phyloP scores from a whole-genome alignment of 2,797 vertebrate species.

The Malacoctenus gilli region DNA sequence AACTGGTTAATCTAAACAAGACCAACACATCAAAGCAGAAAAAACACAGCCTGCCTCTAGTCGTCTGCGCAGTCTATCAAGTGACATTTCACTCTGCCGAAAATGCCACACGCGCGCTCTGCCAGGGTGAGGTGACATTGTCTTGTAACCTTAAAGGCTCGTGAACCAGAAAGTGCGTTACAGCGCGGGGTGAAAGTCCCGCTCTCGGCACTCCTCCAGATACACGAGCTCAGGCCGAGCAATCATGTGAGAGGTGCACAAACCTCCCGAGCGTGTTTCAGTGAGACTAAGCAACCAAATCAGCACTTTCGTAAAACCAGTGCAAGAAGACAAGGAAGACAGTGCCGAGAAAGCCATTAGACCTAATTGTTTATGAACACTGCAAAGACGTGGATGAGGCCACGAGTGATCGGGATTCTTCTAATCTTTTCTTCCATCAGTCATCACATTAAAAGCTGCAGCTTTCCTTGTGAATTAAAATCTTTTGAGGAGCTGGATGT shows the following conservation, averaged over 20 bases:
- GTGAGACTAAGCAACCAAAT: conserved; percentile 29
- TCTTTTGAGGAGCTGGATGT: background rate
- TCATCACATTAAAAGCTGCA: conserved; percentile 2
- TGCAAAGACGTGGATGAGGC: background rate
- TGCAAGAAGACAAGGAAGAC: conserved; percentile 23
- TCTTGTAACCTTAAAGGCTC: conserved; percentile 38
- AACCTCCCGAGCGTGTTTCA: conserved; percentile 31
- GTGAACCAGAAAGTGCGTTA: conserved; percentile 16
- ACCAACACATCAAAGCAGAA: conserved; percentile 53
- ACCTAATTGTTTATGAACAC: conserved; percentile 25
- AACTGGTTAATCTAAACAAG: conserved; percentile 59
- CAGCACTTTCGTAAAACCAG: conserved; percentile 54
- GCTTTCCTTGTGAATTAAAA: background rate
- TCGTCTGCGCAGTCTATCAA: conserved; percentile 31
- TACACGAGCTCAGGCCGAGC: conserved; percentile 39
- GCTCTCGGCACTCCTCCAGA: conserved; percentile 18
- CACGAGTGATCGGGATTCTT: conserved; percentile 1
- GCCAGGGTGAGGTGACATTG: conserved; percentile 43
- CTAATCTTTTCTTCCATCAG: background rate
- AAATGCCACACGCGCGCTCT: conserved; percentile 52
- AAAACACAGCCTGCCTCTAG: conserved; percentile 40
- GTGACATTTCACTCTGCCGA: conserved; percentile 51
- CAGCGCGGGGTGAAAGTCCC: conserved; percentile 30
- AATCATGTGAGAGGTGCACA: conserved; percentile 59
- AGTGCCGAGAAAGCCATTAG: conserved; percentile 25